Evolutionary conservation across 2,113 vertebrate species (phyloP).

Genomic region (Cinclus mexicanus): DNA sequence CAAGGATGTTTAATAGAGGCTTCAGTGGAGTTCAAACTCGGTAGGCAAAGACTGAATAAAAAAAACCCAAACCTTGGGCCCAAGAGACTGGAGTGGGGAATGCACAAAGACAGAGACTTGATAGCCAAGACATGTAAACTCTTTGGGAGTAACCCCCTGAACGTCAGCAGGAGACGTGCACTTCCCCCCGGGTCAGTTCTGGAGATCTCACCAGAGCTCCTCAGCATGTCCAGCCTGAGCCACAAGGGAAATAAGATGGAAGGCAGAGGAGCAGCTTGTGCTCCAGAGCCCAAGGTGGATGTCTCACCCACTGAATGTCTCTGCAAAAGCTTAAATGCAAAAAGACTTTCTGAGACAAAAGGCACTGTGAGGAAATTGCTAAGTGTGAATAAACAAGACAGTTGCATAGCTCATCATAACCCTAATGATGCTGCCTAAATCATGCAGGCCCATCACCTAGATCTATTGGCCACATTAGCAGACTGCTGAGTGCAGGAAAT

Average conservation of each 20-base stretch:
- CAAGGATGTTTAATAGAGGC: not conserved
- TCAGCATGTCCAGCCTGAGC: not conserved
- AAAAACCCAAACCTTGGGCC: not conserved
- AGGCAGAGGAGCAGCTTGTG: not conserved
- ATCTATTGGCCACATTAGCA: slow-evolving; percentile 52
- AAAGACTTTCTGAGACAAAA: not conserved
- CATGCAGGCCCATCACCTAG: slow-evolving; percentile 39
- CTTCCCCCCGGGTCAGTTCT: not conserved
- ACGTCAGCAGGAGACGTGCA: accelerated
- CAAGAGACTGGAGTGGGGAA: not conserved
- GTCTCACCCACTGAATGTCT: not conserved
- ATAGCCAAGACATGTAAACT: not conserved
- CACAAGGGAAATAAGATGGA: accelerated
- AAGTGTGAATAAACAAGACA: slow-evolving; percentile 55
- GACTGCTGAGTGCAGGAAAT: slow-evolving; percentile 48
- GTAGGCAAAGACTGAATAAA: not conserved
- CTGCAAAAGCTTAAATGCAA: not conserved
- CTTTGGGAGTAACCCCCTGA: not conserved
- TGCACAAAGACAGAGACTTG: not conserved
- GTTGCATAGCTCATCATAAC: slow-evolving; percentile 54
- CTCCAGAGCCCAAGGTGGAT: not conserved
- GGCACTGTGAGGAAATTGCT: not conserved
- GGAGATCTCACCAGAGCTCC: not conserved
- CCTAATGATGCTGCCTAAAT: slow-evolving; percentile 53
- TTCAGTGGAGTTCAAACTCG: not conserved